Conservation (phyloP, 2,113 vertebrate genomes). For the Prochilodus magdalenae region DNA sequence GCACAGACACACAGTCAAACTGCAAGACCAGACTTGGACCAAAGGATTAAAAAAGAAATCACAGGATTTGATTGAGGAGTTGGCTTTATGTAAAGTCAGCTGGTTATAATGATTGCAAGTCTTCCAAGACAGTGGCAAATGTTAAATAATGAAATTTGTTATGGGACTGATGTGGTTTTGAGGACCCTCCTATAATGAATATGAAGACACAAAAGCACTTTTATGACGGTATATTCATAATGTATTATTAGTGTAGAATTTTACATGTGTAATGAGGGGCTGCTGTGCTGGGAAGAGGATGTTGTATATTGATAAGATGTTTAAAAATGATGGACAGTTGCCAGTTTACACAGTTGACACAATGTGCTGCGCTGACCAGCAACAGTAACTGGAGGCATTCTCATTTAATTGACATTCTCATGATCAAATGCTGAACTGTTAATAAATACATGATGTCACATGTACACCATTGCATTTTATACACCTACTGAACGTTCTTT, state of each 20-base stretch:
- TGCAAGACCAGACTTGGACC: background rate
- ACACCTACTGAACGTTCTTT: too few relatives aligned
- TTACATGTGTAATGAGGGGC: background rate
- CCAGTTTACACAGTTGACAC: background rate
- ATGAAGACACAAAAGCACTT: background rate
- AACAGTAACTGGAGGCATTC: background rate
- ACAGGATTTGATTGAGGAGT: background rate
- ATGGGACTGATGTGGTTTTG: background rate
- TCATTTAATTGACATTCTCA: background rate
- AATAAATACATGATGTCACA: background rate
- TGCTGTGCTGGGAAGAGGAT: background rate
- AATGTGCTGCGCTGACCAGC: background rate
- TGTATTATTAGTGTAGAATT: background rate
- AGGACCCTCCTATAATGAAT: background rate
- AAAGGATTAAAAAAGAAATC: background rate
- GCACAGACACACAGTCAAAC: background rate
- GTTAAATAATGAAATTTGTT: background rate
- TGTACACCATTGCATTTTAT: background rate
- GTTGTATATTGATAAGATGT: background rate
- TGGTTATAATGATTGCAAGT: background rate
- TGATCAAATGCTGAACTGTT: background rate
- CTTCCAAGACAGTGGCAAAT: background rate
- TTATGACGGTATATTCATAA: background rate
- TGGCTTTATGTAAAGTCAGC: background rate
- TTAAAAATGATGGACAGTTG: background rate